These are phyloP conservation scores for Calephelis nemesis DNA, from an alignment of 1,140 invertebrate species.

Conservation along the genomic window DNA sequence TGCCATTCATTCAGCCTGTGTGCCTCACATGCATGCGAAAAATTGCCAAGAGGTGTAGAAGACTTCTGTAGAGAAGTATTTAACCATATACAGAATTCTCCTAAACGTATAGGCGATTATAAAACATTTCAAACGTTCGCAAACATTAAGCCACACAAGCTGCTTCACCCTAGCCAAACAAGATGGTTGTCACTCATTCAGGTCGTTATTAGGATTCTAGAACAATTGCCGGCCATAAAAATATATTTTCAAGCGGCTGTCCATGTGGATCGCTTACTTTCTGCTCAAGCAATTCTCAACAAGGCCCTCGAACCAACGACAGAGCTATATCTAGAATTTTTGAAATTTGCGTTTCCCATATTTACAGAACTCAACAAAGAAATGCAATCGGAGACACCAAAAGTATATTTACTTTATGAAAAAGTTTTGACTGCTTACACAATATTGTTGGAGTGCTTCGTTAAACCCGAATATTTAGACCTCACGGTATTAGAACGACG, in stretches of 20 bases:
- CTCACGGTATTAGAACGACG: not conserved
- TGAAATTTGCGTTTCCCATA: constrained; percentile 36
- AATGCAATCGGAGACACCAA: constrained; percentile 27
- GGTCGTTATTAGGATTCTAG: constrained; percentile 52
- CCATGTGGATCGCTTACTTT: constrained; percentile 28
- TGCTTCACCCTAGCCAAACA: constrained; percentile 46
- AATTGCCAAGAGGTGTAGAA: constrained; percentile 42
- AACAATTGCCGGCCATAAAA: constrained; percentile 49
- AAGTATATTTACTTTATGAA: constrained; percentile 32
- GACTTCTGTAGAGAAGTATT: constrained; percentile 38
- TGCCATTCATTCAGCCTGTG: constrained; percentile 53
- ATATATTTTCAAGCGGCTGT: constrained; percentile 48
- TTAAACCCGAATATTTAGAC: constrained; percentile 21
- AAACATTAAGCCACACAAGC: constrained; percentile 44
- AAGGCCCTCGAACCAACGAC: constrained; percentile 18
- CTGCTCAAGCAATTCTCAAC: constrained; percentile 36
- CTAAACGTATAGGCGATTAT: constrained; percentile 40
- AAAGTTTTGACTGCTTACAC: constrained; percentile 25
- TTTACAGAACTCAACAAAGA: constrained; percentile 24
- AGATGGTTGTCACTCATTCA: constrained; percentile 56
- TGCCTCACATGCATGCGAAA: constrained; percentile 50
- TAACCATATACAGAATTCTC: constrained; percentile 41
- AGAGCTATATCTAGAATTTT: constrained; percentile 28
- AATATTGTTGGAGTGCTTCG: constrained; percentile 26
- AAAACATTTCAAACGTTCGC: constrained; percentile 47